A percentile compares a stretch with the other conserved stretches of the same genome.
Evolutionary conservation across 2,113 vertebrate species (phyloP).

Genomic region (Myocastor coypus): DNA sequence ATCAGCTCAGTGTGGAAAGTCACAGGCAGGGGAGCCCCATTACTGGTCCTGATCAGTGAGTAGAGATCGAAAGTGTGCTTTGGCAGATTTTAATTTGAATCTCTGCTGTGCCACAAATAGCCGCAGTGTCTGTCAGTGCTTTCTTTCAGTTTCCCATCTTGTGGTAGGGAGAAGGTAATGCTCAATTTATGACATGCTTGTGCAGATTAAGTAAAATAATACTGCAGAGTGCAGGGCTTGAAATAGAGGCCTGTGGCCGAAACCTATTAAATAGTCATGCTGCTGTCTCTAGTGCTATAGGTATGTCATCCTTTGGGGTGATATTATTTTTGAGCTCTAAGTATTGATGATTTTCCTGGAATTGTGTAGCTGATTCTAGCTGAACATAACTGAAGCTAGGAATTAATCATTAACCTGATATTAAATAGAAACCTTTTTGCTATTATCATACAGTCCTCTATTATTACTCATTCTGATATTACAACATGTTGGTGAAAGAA

Average conservation of each 20-base stretch:
- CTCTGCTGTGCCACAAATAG: background rate
- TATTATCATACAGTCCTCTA: background rate
- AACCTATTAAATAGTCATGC: background rate
- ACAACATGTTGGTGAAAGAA: background rate
- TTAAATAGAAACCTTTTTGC: conserved; percentile 25
- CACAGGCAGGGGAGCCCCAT: background rate
- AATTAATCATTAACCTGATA: conserved; percentile 25
- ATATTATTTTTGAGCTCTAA: conserved; percentile 1
- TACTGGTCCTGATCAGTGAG: background rate
- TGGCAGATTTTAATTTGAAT: background rate
- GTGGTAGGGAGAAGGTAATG: background rate
- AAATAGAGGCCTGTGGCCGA: background rate
- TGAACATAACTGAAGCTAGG: conserved; percentile 36
- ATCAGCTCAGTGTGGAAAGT: background rate
- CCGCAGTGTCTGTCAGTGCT: background rate
- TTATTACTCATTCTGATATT: background rate
- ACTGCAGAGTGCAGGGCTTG: background rate
- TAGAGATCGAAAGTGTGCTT: background rate
- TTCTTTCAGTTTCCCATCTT: background rate
- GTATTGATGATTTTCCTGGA: conserved; percentile 49
- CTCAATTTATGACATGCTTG: background rate
- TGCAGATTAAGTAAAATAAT: conserved; percentile 50
- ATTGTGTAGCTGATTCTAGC: conserved; percentile 21
- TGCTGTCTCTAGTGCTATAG: background rate
- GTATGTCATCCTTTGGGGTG: background rate